Evolutionary conservation across 2,888 invertebrate genomes (phyloP), one percentile per base, ranked within the genome.

Genomic region (Andricus quercusramuli): DNA sequence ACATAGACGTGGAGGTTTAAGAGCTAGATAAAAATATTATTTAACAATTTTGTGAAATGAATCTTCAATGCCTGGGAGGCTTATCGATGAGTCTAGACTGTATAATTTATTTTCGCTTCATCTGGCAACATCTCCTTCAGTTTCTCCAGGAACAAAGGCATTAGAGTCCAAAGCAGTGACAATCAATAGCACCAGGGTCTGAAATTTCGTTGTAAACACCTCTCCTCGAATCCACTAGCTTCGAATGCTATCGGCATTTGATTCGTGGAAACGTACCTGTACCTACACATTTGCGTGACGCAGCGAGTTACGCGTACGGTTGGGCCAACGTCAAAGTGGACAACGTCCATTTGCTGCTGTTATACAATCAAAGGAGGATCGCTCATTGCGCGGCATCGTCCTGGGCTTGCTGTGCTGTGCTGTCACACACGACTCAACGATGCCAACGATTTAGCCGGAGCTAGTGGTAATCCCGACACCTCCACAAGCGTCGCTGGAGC

Each of bases 261-360:
- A 86, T 87, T 89, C 87, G 88, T 86, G 87, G 87, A 89, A 89
- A 89, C 89, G 87, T 86, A 88, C 85, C 86, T 84, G 87, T 86
- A 88, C 85, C 86, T 84, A 83, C 85, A 83, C 83, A 82, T 78
- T 81, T n/a, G 29, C 62, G 17, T 29, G 77, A 25, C 25, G 62
- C 62, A 29, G 64, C n/a, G 64, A 77, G 44, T 77, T 44, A 62
- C 25, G 25, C 64, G 77, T 83, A 85, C 82, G 80, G 79, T 84
- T 83, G 82, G 82, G 78, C 82, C 83, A 83, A 89, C 89, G 88
- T 89, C 89, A 89, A 89, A 89, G 89, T 89, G 86, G 87, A 85
- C 86, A 89, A 84, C 88, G 85, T 88, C 81, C 83, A 83, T 84
- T 83, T 82, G 81, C 74, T 56, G 74, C 74, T 74, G 74, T 74